Evolutionary conservation across 2,113 vertebrate species (phyloP).

Genomic region (Mesitornis unicolor): DNA sequence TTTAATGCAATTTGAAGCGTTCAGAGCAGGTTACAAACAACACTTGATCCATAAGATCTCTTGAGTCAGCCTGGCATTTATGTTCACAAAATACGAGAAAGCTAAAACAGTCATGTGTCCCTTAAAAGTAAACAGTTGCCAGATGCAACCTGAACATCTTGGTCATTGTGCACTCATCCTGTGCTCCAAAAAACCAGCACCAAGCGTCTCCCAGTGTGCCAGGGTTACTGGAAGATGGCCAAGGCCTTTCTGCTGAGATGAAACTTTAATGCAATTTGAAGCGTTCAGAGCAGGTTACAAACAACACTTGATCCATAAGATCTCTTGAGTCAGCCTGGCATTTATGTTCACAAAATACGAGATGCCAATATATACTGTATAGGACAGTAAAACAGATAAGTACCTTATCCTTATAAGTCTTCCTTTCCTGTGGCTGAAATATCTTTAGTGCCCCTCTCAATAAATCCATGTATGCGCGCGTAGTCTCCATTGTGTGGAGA

Average conservation of each 20-base stretch:
- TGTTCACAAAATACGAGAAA: not conserved
- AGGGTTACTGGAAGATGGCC: not conserved
- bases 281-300: not conserved
- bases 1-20: not conserved
- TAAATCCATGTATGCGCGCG: not conserved
- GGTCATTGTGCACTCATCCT: not conserved
- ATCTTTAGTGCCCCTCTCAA: conserved; percentile 31
- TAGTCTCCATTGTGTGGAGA: conserved; percentile 11
- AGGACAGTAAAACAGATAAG: conserved; percentile 42
- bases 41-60: conserved; percentile 39
- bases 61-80: conserved; percentile 40
- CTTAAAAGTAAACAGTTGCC: not conserved
- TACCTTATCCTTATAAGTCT: conserved; percentile 9
- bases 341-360: conserved; percentile 54
- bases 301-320: conserved; percentile 12
- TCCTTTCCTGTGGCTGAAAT: conserved; percentile 55
- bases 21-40: not conserved
- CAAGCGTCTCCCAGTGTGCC: not conserved
- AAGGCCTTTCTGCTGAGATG: not conserved
- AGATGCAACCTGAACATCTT: not conserved
- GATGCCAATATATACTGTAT: conserved; percentile 1
- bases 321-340: not conserved
- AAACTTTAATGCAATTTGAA: not conserved
- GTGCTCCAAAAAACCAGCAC: not conserved
- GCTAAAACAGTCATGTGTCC: not conserved